Evolutionary conservation across 92 coral and sea anemone species (phyloP).

Genomic region (Phenganax stokvisi): DNA sequence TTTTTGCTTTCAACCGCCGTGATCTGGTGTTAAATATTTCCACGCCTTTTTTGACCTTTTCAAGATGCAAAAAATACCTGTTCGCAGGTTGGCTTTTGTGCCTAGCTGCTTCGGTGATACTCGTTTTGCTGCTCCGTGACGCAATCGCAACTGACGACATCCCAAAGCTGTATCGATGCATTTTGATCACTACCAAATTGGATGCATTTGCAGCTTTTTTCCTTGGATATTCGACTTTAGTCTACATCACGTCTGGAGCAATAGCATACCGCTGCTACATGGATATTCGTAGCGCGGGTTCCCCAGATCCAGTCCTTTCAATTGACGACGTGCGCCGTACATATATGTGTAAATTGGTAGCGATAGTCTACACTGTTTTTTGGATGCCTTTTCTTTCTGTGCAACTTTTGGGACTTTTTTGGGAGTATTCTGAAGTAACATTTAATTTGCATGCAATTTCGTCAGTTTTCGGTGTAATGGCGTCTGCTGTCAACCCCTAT

Average conservation of each 20-base stretch:
- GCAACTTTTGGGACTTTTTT: conserved; percentile 73
- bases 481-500: conserved; percentile 72
- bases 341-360: conserved; percentile 70
- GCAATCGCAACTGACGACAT: conserved; percentile 50
- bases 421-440: conserved; percentile 68
- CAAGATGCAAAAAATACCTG: conserved; percentile 56
- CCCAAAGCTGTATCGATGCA: conserved; percentile 85
- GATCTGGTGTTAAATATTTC: conserved; percentile 68
- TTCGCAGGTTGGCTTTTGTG: conserved; percentile 62
- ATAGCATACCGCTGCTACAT: conserved; percentile 54
- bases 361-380: conserved; percentile 68
- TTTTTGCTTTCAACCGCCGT: conserved; percentile 70
- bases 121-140: conserved; percentile 38
- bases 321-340: conserved; percentile 72
- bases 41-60: conserved; percentile 53
- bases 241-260: conserved; percentile 63
- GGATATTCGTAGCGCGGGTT: conserved; percentile 45
- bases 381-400: conserved; percentile 89
- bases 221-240: conserved; percentile 68
- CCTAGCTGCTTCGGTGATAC: conserved; percentile 48
- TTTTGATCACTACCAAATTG: conserved; percentile 60
- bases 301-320: conserved; percentile 50
- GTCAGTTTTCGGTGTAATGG: conserved; percentile 79
- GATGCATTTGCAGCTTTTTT: conserved; percentile 63
- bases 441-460: conserved; percentile 85